phyloP scores from a whole-genome alignment of 2,888 invertebrate species.

The Laothoe populi region DNA sequence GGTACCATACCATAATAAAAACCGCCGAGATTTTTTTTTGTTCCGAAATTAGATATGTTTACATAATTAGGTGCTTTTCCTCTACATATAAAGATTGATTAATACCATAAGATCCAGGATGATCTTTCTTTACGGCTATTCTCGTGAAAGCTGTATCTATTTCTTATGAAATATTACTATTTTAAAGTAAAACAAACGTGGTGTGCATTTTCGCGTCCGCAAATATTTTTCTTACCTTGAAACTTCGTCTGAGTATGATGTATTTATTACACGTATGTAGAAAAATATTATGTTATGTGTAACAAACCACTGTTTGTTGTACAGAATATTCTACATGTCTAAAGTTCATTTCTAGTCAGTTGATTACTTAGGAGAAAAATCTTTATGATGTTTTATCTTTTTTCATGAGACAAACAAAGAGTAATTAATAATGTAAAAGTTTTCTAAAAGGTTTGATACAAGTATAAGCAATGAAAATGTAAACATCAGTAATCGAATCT shows the following conservation, averaged over 20 bases:
- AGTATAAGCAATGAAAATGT: neutral
- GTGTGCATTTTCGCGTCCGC: neutral
- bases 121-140: neutral
- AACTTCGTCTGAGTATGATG: neutral
- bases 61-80: neutral
- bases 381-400: too few species aligned
- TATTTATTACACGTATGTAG: neutral
- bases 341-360: too few species aligned
- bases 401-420: too few species aligned
- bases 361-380: too few species aligned
- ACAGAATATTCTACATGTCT: too few species aligned
- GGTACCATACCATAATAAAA: too few species aligned
- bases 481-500: too few species aligned
- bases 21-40: too few species aligned
- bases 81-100: neutral
- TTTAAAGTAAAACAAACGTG: constrained; percentile 10
- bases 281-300: neutral
- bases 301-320: too few species aligned
- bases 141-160: neutral
- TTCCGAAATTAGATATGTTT: too few species aligned
- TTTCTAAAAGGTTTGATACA: too few species aligned
- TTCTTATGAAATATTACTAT: constrained; percentile 8
- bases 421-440: too few species aligned
- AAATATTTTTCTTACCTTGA: constrained; percentile 16
- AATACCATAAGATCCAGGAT: neutral